Evolutionary conservation across 2,888 invertebrate species (phyloP).

Genomic region (Metopia argyrocephala): DNA sequence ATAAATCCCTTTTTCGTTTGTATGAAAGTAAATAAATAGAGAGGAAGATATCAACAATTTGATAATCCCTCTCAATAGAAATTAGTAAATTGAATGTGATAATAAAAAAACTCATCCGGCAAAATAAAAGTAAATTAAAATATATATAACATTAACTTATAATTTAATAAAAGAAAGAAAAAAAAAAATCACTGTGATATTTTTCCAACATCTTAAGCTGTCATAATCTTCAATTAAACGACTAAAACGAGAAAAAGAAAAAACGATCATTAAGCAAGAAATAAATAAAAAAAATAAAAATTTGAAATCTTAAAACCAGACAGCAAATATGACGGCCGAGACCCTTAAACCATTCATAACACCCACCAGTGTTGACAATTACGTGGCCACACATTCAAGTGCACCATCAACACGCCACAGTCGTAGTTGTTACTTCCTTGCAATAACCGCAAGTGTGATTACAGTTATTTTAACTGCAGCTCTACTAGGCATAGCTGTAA

Average conservation of each 20-base stretch:
- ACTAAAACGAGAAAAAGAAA: neutral
- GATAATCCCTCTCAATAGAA: constrained; percentile 1
- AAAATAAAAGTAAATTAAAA: constrained; percentile 8
- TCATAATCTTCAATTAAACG: constrained; percentile 7
- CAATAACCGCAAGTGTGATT: constrained; percentile 71
- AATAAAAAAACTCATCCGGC: constrained; percentile 14
- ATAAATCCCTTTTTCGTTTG: neutral
- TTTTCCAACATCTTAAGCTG: neutral
- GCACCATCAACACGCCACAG: constrained; percentile 65
- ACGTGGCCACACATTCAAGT: constrained; percentile 70
- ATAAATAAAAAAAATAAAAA: no score
- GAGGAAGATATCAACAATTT: no score
- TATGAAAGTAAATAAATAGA: neutral
- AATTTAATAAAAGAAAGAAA: neutral
- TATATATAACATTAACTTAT: neutral
- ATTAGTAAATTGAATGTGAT: constrained; percentile 32
- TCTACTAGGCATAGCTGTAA: constrained; percentile 74
- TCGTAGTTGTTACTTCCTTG: constrained; percentile 66
- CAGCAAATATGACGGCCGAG: constrained; percentile 75
- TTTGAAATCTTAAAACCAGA: constrained; percentile 21
- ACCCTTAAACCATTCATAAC: constrained; percentile 78
- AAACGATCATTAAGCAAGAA: neutral
- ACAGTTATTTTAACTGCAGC: constrained; percentile 69
- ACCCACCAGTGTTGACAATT: constrained; percentile 72
- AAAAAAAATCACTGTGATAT: constrained; percentile 7